phyloP scores from a whole-genome alignment of 2,797 vertebrate genomes.

The Setipinna tenuifilis region DNA sequence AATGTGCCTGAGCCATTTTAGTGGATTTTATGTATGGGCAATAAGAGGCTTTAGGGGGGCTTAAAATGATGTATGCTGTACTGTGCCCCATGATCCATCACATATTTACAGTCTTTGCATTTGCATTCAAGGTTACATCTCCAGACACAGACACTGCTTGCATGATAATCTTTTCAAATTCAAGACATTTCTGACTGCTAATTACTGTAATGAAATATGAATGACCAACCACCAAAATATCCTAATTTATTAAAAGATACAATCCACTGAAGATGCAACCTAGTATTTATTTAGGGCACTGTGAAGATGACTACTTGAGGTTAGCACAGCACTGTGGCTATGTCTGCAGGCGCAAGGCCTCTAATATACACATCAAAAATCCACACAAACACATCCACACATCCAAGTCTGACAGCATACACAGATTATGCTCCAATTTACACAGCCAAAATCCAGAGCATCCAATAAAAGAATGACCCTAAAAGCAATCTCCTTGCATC shows the following conservation, averaged over 20 bases:
- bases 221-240: constrained; percentile 18
- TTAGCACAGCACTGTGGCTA: not conserved
- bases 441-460: not conserved
- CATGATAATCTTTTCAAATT: not conserved
- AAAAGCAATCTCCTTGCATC: not conserved
- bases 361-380: not conserved
- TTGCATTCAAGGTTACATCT: too few species aligned
- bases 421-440: not conserved
- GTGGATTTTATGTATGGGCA: not conserved
- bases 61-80: not conserved
- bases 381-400: too few species aligned
- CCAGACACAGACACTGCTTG: too few species aligned
- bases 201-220: constrained; percentile 18
- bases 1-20: not conserved
- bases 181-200: not conserved
- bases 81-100: not conserved
- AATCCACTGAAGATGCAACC: constrained; percentile 20
- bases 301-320: not conserved
- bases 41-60: constrained; percentile 12
- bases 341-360: not conserved
- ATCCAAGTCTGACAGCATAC: too few species aligned
- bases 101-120: too few species aligned
- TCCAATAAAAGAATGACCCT: not conserved
- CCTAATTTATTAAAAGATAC: constrained; percentile 22
- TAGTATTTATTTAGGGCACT: constrained; percentile 11